Conservation (phyloP, 2,113 vertebrate species). For the Toxostoma redivivum region DNA sequence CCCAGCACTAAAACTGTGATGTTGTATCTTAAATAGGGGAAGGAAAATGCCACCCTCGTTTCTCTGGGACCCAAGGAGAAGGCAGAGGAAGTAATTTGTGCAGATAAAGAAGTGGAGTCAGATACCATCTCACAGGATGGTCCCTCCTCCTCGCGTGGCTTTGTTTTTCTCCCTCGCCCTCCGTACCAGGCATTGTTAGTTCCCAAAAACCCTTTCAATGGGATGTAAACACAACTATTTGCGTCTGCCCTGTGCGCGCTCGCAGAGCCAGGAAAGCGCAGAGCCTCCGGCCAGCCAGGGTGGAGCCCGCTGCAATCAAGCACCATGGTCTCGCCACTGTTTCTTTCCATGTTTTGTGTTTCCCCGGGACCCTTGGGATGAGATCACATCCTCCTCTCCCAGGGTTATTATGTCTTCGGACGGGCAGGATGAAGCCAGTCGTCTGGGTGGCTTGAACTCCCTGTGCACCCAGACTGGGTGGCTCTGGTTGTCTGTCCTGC, state of each 20-base stretch:
- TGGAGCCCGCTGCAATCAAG: conserved; percentile 35
- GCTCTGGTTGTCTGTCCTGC: background rate
- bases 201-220: conserved; percentile 46
- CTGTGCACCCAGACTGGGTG: background rate
- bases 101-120: background rate
- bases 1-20: background rate
- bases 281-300: conserved; percentile 26
- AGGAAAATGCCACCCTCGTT: background rate
- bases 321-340: background rate
- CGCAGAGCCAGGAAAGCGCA: background rate
- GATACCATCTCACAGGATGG: conserved; percentile 52
- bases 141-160: conserved; percentile 36
- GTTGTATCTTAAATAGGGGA: background rate
- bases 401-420: conserved; percentile 32
- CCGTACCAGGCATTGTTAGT: background rate
- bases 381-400: conserved; percentile 62
- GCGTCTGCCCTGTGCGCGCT: background rate
- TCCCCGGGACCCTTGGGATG: conserved; percentile 30
- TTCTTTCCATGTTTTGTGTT: conserved; percentile 60
- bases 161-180: conserved; percentile 28
- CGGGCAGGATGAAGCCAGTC: conserved; percentile 29
- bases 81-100: conserved; percentile 31
- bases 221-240: conserved; percentile 51
- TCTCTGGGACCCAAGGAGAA: background rate
- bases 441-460: conserved; percentile 28